These are phyloP conservation scores for Enteromius argenteus DNA, from an alignment of 2,797 vertebrate genomes.

Conservation along the genomic window DNA sequence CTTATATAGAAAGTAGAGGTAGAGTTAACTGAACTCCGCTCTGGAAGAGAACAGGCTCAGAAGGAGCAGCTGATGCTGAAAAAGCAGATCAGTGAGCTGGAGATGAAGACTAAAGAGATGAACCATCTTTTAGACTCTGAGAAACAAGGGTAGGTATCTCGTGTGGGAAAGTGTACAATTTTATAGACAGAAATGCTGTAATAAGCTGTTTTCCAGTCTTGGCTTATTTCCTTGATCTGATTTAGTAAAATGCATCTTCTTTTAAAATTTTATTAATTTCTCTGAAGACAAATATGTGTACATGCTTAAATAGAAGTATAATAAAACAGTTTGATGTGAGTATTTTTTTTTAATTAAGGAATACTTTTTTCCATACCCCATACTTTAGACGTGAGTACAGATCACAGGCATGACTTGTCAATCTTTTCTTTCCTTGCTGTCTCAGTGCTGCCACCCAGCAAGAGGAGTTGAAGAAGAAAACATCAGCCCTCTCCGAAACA, in stretches of 20 bases:
- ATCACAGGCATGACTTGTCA: background rate
- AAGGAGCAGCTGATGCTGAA: constrained; percentile 84
- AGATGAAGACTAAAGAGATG: constrained; percentile 83
- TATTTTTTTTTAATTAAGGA: background rate
- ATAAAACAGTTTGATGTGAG: background rate
- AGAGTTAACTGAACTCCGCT: constrained; percentile 82
- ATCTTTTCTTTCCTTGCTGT: background rate
- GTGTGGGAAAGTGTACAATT: background rate
- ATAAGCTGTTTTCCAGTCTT: background rate
- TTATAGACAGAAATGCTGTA: background rate
- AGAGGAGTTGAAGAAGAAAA: constrained; percentile 87
- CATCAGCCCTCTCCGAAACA: constrained; percentile 77
- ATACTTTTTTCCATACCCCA: background rate
- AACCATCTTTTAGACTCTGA: constrained; percentile 83
- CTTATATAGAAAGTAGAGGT: constrained; percentile 87
- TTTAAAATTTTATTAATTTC: background rate
- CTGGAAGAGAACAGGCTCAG: constrained; percentile 81
- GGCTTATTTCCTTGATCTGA: background rate
- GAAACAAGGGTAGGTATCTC: constrained; percentile 83
- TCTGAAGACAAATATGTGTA: background rate
- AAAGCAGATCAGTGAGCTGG: constrained; percentile 81
- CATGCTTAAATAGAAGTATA: background rate
- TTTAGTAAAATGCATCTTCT: background rate
- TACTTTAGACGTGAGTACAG: background rate
- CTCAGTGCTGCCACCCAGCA: constrained; percentile 74